phyloP scores from a whole-genome alignment of 2,797 vertebrate species.

The Rhadinocentrus ornatus region DNA sequence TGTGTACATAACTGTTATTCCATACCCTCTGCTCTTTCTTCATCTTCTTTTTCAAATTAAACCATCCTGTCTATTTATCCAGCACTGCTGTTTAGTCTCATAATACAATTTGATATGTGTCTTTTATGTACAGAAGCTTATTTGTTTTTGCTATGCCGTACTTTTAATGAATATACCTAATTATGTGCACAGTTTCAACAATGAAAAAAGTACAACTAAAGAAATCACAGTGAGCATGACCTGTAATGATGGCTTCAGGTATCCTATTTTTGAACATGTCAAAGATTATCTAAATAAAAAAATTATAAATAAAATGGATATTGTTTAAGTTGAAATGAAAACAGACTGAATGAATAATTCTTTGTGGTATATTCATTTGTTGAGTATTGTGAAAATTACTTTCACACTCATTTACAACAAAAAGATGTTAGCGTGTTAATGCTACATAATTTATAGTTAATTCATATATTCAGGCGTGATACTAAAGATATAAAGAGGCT shows the following conservation, averaged over 20 bases:
- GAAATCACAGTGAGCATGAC: not conserved
- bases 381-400: not conserved
- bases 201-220: not conserved
- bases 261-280: not conserved
- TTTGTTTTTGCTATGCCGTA: not conserved
- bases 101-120: slow-evolving; percentile 5
- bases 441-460: too few species aligned
- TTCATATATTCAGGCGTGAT: too few species aligned
- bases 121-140: slow-evolving; percentile 2
- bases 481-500: too few species aligned
- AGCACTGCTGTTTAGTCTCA: not conserved
- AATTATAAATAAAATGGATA: not conserved
- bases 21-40: not conserved
- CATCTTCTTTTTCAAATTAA: not conserved
- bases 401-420: not conserved
- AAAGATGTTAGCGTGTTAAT: too few species aligned
- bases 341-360: not conserved
- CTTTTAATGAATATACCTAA: not conserved
- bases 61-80: not conserved
- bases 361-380: not conserved
- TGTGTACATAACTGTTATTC: not conserved
- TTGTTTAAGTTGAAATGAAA: not conserved
- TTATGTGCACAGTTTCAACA: slow-evolving; percentile 24
- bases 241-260: slow-evolving; percentile 26
- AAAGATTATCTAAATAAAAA: not conserved